Evolutionary conservation across 1,140 invertebrate species (phyloP).

Genomic region (Yoshiicerus persimilis): DNA sequence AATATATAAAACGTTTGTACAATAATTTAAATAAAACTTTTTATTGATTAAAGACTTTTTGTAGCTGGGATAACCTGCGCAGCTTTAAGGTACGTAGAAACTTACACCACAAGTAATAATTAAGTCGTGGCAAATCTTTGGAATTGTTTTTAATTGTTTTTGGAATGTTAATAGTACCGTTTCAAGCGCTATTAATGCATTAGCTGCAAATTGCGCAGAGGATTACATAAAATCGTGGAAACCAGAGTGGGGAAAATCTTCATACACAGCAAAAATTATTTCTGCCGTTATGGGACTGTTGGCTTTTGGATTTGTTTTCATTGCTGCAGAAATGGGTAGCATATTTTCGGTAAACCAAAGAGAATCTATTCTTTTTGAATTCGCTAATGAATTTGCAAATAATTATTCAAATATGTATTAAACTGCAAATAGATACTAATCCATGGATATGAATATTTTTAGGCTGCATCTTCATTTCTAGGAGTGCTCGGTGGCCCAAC

Average conservation of each 20-base stretch:
- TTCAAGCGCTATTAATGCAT: slow-evolving; percentile 78
- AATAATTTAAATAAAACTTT: too few relatives aligned
- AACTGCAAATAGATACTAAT: neutral
- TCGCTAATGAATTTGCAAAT: neutral
- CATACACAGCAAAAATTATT: slow-evolving; percentile 25
- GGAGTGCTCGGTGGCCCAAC: slow-evolving; percentile 66
- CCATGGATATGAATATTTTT: neutral
- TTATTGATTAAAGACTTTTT: too few relatives aligned
- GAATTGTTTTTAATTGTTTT: neutral
- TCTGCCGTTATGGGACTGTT: slow-evolving; percentile 24
- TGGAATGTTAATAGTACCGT: slow-evolving; percentile 65
- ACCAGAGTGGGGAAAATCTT: slow-evolving; percentile 14
- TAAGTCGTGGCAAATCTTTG: neutral
- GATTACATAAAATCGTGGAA: slow-evolving; percentile 67
- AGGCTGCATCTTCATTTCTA: slow-evolving; percentile 42
- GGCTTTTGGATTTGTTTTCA: slow-evolving; percentile 38
- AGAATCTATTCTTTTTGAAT: too few relatives aligned
- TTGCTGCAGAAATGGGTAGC: slow-evolving; percentile 45
- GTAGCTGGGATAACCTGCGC: slow-evolving; percentile 46
- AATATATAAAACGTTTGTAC: too few relatives aligned
- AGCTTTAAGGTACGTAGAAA: slow-evolving; percentile 38
- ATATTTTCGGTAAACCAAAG: slow-evolving; percentile 40
- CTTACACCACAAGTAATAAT: too few relatives aligned
- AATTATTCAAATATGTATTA: neutral
- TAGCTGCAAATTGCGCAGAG: slow-evolving; percentile 80